Base-by-base conservation (phyloP, 2,797 vertebrate genomes). In the Anguilla obscura region DNA sequence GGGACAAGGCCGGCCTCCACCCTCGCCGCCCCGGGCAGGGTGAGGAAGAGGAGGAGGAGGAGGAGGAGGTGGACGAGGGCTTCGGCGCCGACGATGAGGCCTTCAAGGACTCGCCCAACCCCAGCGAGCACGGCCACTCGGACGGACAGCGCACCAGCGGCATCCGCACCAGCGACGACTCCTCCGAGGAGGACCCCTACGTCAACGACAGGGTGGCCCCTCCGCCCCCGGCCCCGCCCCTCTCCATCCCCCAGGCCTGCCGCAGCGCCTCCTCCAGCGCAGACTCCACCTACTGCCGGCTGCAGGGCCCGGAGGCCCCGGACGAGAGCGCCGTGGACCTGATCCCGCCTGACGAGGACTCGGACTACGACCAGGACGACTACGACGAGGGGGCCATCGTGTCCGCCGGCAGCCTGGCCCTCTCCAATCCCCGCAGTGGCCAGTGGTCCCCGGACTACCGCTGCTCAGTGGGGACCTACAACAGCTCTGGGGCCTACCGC, bases 81-180 rank as follows among this genome's bases (percentile, higher is more conserved):
- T 98, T 99, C 0, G 98, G 97, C 87, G 98, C 97, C 0, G 98
- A 98, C 0, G 98, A 99, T 0, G 98, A 99, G 3, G 97, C 97
- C 1, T 98, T 98, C 92, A 99, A 98, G 92, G 98, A 99, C 93
- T 99, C 98, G 0, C 98, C 98, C 0, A 99, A 99, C 94, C 98
- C 98, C 0, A 99, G 98, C 0, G 98, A 99, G 91, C 98, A 98
- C 0, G 98, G 97, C 60, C 98, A 98, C 92, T 99, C 98, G 0
- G 98, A 99, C 8, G 96, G 96, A 91, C 98, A 99, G 95, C 96
- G 98, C 18, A 99, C 98, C 0, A 99, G 98, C 2, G 98, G 98
- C 66, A 99, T 99, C 93, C 95, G 98, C 12, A 99, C 98, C 0
- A 99, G 98, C 0, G 98, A 99, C n/a, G 98, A 99, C 93, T 99